These are phyloP conservation scores for Brachionus angularis DNA, from an alignment of 1,140 invertebrate genomes.

Conservation along the genomic window DNA sequence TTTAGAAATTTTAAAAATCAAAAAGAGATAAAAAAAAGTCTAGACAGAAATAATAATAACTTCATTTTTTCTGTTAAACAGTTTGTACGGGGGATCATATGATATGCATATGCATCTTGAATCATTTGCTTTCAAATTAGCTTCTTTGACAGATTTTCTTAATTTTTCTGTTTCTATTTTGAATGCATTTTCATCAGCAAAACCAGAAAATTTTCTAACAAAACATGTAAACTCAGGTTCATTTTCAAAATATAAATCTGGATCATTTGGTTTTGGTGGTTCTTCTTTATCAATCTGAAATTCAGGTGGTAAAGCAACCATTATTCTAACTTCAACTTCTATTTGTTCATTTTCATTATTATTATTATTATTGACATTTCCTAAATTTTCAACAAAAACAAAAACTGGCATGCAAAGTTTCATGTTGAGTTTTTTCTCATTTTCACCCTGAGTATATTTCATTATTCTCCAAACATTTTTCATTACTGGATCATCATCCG, in stretches of 20 bases:
- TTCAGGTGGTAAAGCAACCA: conserved; percentile 31
- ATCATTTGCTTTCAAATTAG: background rate
- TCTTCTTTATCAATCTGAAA: conserved; percentile 8
- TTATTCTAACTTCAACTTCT: conserved; percentile 21
- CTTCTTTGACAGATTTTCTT: background rate
- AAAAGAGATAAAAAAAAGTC: too few species aligned
- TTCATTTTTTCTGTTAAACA: conserved; percentile 31
- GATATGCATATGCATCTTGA: conserved; percentile 34
- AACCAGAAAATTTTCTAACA: conserved; percentile 20
- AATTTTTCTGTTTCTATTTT: conserved; percentile 35
- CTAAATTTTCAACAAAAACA: conserved; percentile 27
- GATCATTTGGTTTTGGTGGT: background rate
- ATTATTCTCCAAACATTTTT: conserved; percentile 40
- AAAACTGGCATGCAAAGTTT: conserved; percentile 42
- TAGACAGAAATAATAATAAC: conserved; percentile 23
- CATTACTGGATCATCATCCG: conserved; percentile 38
- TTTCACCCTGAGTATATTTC: conserved; percentile 42
- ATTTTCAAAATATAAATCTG: conserved; percentile 22
- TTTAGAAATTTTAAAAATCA: too few species aligned
- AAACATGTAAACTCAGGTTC: background rate
- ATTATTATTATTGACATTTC: too few species aligned
- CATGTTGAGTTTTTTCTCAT: conserved; percentile 40
- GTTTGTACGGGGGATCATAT: conserved; percentile 40
- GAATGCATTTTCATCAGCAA: conserved; percentile 23
- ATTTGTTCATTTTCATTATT: background rate